Evolutionary conservation across 2,797 vertebrate species (phyloP), one percentile per base, ranked within the genome.

Genomic region (Sardinella longiceps): DNA sequence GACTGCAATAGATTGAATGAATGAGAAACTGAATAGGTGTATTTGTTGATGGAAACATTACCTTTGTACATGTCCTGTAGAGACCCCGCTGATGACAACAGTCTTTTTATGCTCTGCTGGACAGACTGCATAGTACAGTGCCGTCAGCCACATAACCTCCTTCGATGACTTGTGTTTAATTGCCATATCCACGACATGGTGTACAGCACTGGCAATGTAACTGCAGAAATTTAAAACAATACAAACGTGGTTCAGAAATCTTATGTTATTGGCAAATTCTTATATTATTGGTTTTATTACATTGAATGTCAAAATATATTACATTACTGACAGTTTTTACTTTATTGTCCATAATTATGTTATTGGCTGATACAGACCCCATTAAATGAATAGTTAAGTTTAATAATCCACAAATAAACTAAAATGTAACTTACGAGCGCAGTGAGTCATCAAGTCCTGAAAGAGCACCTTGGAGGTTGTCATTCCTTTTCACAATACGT

Each of bases 71-170:
- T 63, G 48, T 58, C 82, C 25, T 20, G 66, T 48, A 48, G 7
- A 48, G 46, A 33, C 1, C 23, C n/a, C 58, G 1, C 58, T 30
- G 14, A 33, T 45, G 39, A 0, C 39, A 18, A 48, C 39, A 1
- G 0, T 15, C 1, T 37, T 18, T 37, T 46, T 45, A 48, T 10
- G 5, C 1, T 85, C 58, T 83, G 37, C 20, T 85, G 81, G 53
- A 60, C 48, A 46, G 11, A 85, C 28, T 18, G 81, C 43, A 83
- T 85, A 83, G 50, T 63, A 83, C 12, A 85, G 66, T 5, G 51
- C 66, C 77, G 60, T 50, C 33, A 83, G n/a, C 85, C 85, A 85
- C 14, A 83, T 6, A 5, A 48, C 63, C 7, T 48, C 46, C n/a
- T 85, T 30, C 45, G 80, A 14, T 83, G 81, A 63, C 6, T 25